Evolutionary conservation across 1,140 invertebrate genomes (phyloP).

Genomic region (Drosophila funebris): DNA sequence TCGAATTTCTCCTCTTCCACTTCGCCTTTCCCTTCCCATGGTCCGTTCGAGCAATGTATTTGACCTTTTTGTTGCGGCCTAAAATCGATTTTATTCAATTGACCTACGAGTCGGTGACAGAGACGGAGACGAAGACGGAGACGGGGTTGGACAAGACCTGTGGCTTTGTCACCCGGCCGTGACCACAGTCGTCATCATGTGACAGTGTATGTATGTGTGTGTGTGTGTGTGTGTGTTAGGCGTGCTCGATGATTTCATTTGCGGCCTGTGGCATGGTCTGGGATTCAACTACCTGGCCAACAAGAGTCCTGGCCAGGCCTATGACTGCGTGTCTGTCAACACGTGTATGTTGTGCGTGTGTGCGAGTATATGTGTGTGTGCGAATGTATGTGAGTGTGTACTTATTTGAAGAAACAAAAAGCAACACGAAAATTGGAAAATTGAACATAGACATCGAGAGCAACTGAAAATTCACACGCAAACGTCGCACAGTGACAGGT

Average conservation of each 20-base stretch:
- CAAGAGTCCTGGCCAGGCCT: conserved; percentile 5
- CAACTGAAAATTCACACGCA: conserved; percentile 68
- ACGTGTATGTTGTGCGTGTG: conserved; percentile 19
- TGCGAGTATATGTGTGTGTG: background rate
- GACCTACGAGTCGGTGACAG: background rate
- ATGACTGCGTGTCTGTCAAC: conserved; percentile 39
- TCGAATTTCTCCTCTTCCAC: conserved; percentile 20
- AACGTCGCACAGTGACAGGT: conserved; percentile 2
- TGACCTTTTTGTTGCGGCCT: conserved; percentile 21
- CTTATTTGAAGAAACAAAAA: conserved; percentile 17
- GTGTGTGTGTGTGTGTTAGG: conserved; percentile 11
- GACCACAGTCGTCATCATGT: conserved; percentile 52
- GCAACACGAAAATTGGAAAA: conserved; percentile 47
- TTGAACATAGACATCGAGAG: conserved; percentile 19
- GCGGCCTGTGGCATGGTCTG: conserved; percentile 33
- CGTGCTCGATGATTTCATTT: conserved; percentile 74
- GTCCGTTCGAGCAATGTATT: conserved; percentile 9
- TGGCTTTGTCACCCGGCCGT: conserved; percentile 64
- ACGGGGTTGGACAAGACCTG: conserved; percentile 34
- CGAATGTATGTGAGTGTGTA: background rate
- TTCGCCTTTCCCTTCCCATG: background rate
- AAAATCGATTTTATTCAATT: conserved; percentile 72
- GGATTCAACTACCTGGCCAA: conserved; percentile 42
- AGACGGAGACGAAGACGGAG: no score
- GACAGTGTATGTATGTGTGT: background rate